phyloP scores from a whole-genome alignment of 2,797 vertebrate species.

The Catharus ustulatus region DNA sequence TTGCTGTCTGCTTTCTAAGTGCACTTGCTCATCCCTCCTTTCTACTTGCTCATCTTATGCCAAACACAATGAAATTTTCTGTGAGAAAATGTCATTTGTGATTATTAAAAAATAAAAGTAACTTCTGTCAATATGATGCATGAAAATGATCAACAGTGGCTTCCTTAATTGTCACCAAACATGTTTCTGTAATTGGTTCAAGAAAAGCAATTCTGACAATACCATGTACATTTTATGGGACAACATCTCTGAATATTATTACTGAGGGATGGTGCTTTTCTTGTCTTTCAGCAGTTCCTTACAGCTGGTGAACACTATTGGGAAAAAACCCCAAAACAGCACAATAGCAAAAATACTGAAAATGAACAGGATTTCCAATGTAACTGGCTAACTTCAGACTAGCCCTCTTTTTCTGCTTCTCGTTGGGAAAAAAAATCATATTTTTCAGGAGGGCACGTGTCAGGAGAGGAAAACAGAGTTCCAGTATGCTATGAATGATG shows the following conservation, averaged over 20 bases:
- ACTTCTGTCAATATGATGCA: constrained; percentile 34
- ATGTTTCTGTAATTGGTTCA: constrained; percentile 68
- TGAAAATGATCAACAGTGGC: constrained; percentile 22
- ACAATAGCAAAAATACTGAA: neutral
- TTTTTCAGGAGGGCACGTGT: neutral
- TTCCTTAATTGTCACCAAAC: constrained; percentile 67
- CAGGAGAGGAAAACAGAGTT: neutral
- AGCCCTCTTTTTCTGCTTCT: neutral
- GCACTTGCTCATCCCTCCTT: neutral
- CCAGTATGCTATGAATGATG: neutral
- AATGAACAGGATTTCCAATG: neutral
- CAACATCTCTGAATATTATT: constrained; percentile 34
- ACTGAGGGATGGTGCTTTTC: neutral
- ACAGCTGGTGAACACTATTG: neutral
- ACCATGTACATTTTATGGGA: constrained; percentile 13
- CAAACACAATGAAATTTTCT: neutral
- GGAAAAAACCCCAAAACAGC: neutral
- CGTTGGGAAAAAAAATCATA: rapidly evolving
- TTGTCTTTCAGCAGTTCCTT: constrained; percentile 44
- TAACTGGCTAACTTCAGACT: neutral
- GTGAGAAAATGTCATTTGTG: neutral
- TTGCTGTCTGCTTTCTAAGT: neutral
- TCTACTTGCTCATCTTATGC: neutral
- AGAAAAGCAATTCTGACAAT: constrained; percentile 50
- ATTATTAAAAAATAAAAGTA: neutral